These are phyloP conservation scores for Centropyge bicolor DNA, from an alignment of 2,797 vertebrate species.

Conservation along the genomic window DNA sequence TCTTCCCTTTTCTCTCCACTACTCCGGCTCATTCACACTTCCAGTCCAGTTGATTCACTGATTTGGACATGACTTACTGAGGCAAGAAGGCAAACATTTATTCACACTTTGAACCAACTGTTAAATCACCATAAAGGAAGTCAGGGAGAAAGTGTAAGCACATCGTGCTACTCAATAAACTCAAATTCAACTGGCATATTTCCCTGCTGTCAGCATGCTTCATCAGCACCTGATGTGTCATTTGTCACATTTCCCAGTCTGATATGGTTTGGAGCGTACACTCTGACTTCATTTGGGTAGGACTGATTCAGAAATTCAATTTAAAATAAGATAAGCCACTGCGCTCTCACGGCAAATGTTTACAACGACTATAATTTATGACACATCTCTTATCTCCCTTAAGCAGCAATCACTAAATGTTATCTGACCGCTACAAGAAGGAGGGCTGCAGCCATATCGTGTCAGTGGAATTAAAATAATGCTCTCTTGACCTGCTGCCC, in stretches of 20 bases:
- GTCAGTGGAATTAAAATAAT: slow-evolving; percentile 62
- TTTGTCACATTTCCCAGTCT: slow-evolving; percentile 8
- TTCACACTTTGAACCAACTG: slow-evolving; percentile 69
- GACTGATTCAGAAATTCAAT: slow-evolving; percentile 36
- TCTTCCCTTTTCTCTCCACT: slow-evolving; percentile 72
- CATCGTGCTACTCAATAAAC: slow-evolving; percentile 21
- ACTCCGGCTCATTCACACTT: slow-evolving; percentile 67
- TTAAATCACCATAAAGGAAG: slow-evolving; percentile 41
- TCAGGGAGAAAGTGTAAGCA: slow-evolving; percentile 33
- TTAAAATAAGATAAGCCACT: slow-evolving; percentile 27
- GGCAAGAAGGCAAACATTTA: slow-evolving; percentile 76
- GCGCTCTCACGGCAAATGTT: slow-evolving; percentile 14
- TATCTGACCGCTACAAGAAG: slow-evolving; percentile 66
- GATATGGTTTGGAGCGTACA: not conserved
- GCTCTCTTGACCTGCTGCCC: slow-evolving; percentile 64
- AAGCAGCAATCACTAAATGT: slow-evolving; percentile 61
- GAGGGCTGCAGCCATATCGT: slow-evolving; percentile 41
- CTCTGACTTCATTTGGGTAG: not conserved
- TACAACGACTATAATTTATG: slow-evolving; percentile 58
- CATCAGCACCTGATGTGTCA: not conserved
- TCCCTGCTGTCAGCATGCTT: slow-evolving; percentile 1
- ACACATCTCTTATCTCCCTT: slow-evolving; percentile 64
- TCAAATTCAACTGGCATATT: slow-evolving; percentile 18
- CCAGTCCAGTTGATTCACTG: slow-evolving; percentile 63
- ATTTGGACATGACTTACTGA: slow-evolving; percentile 66